A percentile compares a stretch with the other conserved stretches of the same genome.
Evolutionary conservation across 2,113 vertebrate genomes (phyloP).

Genomic region (Ursus arctos): DNA sequence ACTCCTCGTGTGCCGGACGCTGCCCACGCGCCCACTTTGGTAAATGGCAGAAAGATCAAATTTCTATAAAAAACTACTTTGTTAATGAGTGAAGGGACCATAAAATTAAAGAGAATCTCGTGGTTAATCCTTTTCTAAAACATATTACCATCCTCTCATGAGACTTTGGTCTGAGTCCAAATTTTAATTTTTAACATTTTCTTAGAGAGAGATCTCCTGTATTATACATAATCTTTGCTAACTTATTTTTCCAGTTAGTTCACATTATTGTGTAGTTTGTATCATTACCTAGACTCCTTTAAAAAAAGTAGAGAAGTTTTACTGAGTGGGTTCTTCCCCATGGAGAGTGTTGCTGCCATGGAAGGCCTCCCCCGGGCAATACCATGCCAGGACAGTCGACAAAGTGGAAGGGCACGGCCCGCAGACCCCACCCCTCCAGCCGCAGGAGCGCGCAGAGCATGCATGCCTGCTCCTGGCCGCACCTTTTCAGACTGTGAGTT

Average conservation of each 20-base stretch:
- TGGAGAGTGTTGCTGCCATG: neutral
- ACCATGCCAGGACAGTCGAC: neutral
- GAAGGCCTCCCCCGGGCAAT: neutral
- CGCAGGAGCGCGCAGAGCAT: neutral
- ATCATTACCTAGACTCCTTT: neutral
- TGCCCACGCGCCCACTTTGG: neutral
- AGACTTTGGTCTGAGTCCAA: neutral
- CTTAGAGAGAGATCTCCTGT: neutral
- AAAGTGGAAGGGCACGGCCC: neutral
- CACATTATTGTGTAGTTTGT: neutral
- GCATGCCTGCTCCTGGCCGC: neutral
- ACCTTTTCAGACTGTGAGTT: neutral
- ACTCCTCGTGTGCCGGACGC: neutral
- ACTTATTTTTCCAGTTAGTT: neutral
- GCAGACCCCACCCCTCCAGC: neutral
- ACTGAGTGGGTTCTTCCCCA: neutral
- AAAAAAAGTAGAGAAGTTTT: neutral
- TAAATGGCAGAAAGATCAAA: neutral
- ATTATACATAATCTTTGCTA: neutral
- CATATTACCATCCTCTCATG: neutral
- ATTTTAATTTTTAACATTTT: neutral
- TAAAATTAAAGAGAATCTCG: neutral
- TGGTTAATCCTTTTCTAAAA: neutral
- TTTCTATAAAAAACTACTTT: slow-evolving; percentile 9
- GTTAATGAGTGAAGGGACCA: neutral